Conservation (phyloP, 2,113 vertebrate genomes). For the Chroicocephalus ridibundus region DNA sequence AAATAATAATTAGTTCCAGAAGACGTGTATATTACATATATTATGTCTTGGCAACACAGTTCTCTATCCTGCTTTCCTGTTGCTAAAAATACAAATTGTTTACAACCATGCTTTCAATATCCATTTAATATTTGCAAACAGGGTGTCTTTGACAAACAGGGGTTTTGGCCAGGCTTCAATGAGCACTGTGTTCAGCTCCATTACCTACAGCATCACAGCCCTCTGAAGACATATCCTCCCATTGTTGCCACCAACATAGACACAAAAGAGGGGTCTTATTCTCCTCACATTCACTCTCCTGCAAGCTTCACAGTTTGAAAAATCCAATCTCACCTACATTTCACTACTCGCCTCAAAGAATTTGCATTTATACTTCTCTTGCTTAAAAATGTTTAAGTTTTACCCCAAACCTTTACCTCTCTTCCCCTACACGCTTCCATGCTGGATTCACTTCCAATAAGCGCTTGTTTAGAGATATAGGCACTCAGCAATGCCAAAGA, state of each 20-base stretch:
- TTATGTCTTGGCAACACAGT: not conserved
- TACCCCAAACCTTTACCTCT: not conserved
- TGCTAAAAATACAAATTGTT: constrained; percentile 24
- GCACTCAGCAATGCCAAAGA: not conserved
- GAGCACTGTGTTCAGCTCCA: not conserved
- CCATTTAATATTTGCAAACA: constrained; percentile 31
- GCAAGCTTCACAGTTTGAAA: not conserved
- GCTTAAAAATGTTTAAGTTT: not conserved
- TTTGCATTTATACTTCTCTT: not conserved
- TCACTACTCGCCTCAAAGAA: not conserved
- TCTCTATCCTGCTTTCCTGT: not conserved
- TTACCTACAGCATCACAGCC: not conserved
- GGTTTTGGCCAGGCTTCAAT: not conserved
- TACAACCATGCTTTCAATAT: not conserved
- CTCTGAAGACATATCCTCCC: not conserved
- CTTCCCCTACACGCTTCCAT: not conserved
- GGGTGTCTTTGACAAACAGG: not conserved
- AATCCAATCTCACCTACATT: not conserved
- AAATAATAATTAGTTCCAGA: not conserved
- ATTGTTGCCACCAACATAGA: not conserved
- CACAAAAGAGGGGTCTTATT: not conserved
- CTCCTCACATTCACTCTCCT: not conserved
- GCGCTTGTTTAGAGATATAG: not conserved
- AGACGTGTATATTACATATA: not conserved
- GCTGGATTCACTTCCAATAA: not conserved